Base-by-base conservation (phyloP, 2,888 invertebrate genomes). In the Loripinus fragilis region DNA sequence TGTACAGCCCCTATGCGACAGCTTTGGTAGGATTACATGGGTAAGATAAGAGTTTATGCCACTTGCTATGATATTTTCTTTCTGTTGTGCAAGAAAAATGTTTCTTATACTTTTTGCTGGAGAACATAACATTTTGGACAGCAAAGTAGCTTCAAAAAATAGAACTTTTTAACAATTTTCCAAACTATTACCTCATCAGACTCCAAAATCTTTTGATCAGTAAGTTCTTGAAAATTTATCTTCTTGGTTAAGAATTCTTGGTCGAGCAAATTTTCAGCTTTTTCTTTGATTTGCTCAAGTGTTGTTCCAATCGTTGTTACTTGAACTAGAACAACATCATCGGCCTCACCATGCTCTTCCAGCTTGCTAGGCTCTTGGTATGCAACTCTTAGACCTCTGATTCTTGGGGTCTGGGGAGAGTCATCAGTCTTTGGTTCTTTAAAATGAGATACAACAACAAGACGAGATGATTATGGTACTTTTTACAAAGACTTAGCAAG, bases 181-280 rank as follows among this genome's bases (percentile, higher is more conserved):
- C n/a, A n/a, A n/a, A n/a, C n/a, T n/a, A n/a, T n/a, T n/a, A 52
- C 52, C 52, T 52, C 52, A 25, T 52, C 52, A 52, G 23, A 23
- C 8, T n/a, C 25, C 10, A 52, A n/a, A n/a, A 7, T 23, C 3
- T 25, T 12, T 25, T 52, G 25, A 52, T 52, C 52, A 7, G 52
- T 52, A 52, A 52, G 52, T 20, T 8, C 8, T 25, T 52, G 5
- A 25, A 52, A 52, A n/a, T 52, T 25, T 8, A 52, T 52, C n/a
- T n/a, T 25, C 52, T 25, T 52, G 8, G 25, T 23, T 52, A 23
- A 7, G 25, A 52, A 52, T 5, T 52, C 52, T 10, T 25, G 5
- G 25, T 52, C 25, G 15, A 52, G 52, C 15, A 52, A 52, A 2
- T 52, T 23, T 25, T 52, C 25, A 52, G 52, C 52, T 25, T 25